Evolutionary conservation across 1,140 invertebrate genomes (phyloP), one percentile per base, ranked within the genome.

Genomic region (Leptopilina clavipes): DNA sequence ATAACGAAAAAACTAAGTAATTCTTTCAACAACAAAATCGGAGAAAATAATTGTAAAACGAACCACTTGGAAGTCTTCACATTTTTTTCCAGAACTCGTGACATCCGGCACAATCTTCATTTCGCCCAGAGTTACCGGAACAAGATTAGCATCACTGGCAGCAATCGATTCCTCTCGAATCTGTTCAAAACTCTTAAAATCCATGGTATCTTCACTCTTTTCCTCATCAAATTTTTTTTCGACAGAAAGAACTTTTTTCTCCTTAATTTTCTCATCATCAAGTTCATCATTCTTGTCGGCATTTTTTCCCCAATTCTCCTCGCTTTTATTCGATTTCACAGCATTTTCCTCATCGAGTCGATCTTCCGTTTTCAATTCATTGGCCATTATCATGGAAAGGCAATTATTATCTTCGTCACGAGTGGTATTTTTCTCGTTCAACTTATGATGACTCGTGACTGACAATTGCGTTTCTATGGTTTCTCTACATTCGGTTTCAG

Each of bases 11-110:
- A 2, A 31, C 25, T 2, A 31, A 31, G 5, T 31, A 31, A 31
- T 31, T 31, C 25, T 52, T 17, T 52, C 48, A 48, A 52, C 17
- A 40, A 6, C 56, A 44, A 6, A 79, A 40, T 73, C 43, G 1
- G 6, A 74, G 18, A 40, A 73, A 74, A n/a, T 56, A 48, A n/a
- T 31, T 31, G 25, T 14, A 40, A 43, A 56, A 75, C 74, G 22
- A 52, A 86, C 84, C 81, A 87, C 84, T 81, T 83, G 83, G 73
- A 85, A 82, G 11, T 89, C 87, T 7, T 87, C 87, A 25, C 76
- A 56, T 70, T 78, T 89, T 72, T 85, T 86, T 0, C 70, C 77
- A 73, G 71, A 75, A 12, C 43, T 19, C 25, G 54, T 3, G 19
- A 77, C 40, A 6, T 84, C 82, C 19, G 70, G 40, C 1, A 45